These are phyloP conservation scores for Micropoecilia bifurca DNA, from an alignment of 2,797 vertebrate species.

Conservation along the genomic window DNA sequence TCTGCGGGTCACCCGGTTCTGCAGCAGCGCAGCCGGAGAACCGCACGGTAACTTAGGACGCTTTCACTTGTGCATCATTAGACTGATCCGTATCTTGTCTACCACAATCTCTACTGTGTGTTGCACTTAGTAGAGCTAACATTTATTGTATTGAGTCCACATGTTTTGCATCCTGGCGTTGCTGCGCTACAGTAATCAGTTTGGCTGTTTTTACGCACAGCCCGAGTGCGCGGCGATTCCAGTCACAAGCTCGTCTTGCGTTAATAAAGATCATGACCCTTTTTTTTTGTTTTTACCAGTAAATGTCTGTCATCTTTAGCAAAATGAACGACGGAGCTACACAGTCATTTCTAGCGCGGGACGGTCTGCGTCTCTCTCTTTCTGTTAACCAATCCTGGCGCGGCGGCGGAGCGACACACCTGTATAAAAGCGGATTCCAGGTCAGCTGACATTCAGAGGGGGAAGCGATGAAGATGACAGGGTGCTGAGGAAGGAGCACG, in stretches of 20 bases:
- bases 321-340: neutral
- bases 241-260: neutral
- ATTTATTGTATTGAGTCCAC: neutral
- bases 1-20: neutral
- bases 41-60: neutral
- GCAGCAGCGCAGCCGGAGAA: neutral
- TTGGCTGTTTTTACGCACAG: constrained; percentile 13
- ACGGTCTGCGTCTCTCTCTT: constrained; percentile 25
- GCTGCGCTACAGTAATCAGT: neutral
- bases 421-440: constrained; percentile 69
- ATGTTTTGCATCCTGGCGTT: neutral
- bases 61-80: neutral
- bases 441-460: constrained; percentile 33
- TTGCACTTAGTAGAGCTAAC: neutral
- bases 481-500: neutral
- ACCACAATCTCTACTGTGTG: neutral
- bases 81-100: neutral
- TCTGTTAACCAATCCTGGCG: constrained; percentile 64
- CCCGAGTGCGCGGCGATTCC: accelerated
- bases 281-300: neutral
- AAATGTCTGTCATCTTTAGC: neutral
- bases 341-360: neutral
- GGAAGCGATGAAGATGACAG: constrained; percentile 8
- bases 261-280: neutral
- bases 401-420: constrained; percentile 49